phyloP scores from a whole-genome alignment of 1,140 invertebrate genomes.

The Bemisia tabaci region DNA sequence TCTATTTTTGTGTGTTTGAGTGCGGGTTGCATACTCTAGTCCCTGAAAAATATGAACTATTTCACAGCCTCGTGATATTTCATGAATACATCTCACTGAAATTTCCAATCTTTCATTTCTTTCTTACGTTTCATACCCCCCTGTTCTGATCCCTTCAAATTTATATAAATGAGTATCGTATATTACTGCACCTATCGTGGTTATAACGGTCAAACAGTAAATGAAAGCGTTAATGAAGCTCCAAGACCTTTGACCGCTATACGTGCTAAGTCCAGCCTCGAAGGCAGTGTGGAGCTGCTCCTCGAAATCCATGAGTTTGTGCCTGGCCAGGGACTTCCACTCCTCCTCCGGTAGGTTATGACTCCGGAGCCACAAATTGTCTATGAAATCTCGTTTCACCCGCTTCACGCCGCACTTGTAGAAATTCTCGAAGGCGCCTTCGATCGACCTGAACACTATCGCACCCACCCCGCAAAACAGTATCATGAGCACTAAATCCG shows the following conservation, averaged over 20 bases:
- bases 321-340: slow-evolving; percentile 70
- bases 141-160: too few species aligned
- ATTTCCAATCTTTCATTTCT: too few species aligned
- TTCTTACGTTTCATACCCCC: too few species aligned
- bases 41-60: too few species aligned
- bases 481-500: slow-evolving; percentile 46
- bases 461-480: slow-evolving; percentile 64
- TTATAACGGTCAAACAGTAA: slow-evolving; percentile 81
- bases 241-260: slow-evolving; percentile 75
- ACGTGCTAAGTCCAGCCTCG: slow-evolving; percentile 61
- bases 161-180: too few species aligned
- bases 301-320: slow-evolving; percentile 70
- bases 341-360: slow-evolving; percentile 69
- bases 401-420: slow-evolving; percentile 78
- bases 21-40: too few species aligned
- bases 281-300: slow-evolving; percentile 69
- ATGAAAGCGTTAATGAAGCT: slow-evolving; percentile 84
- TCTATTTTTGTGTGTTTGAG: too few species aligned
- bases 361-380: slow-evolving; percentile 61
- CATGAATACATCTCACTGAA: too few species aligned
- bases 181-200: slow-evolving; percentile 74
- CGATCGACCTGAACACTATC: slow-evolving; percentile 58
- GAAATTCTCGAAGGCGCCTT: slow-evolving; percentile 65
- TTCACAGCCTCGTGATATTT: too few species aligned
- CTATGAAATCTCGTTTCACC: slow-evolving; percentile 71